phyloP scores from a whole-genome alignment of 2,797 vertebrate genomes.

The Pseudocheirus occidentalis region DNA sequence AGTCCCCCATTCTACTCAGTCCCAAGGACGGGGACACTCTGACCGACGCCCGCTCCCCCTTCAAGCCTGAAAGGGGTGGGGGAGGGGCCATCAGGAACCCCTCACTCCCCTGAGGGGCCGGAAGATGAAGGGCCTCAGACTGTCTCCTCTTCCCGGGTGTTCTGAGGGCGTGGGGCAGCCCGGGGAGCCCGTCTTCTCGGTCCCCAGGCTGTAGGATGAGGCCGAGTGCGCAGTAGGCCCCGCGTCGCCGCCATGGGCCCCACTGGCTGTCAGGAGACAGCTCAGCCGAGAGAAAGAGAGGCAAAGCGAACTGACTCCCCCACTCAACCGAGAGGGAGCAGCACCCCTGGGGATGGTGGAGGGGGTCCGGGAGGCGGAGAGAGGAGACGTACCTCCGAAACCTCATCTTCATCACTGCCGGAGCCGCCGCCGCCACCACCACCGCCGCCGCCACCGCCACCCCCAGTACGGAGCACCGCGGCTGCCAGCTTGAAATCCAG shows the following conservation, averaged over 20 bases:
- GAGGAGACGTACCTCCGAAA: constrained; percentile 93
- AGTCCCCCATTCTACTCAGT: constrained; percentile 67
- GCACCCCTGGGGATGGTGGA: constrained; percentile 35
- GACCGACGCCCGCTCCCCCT: constrained; percentile 53
- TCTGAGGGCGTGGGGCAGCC: constrained; percentile 47
- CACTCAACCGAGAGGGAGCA: constrained; percentile 10
- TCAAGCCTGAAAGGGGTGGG: constrained; percentile 69
- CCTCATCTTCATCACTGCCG: constrained; percentile 98
- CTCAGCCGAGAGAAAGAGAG: constrained; percentile 28
- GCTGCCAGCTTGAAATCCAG: constrained; percentile 95
- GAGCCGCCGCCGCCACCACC: constrained; percentile 88
- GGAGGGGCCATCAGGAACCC: constrained; percentile 69
- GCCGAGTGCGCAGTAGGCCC: constrained; percentile 59
- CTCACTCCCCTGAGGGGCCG: constrained; percentile 77
- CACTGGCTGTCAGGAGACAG: constrained; percentile 64
- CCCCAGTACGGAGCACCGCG: constrained; percentile 90
- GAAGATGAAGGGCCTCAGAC: constrained; percentile 41
- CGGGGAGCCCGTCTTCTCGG: constrained; percentile 56
- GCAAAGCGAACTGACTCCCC: neutral
- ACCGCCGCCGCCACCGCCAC: constrained; percentile 60
- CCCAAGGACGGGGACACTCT: constrained; percentile 81
- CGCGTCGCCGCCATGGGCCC: constrained; percentile 54
- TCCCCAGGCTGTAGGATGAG: constrained; percentile 20
- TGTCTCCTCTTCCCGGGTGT: constrained; percentile 71
- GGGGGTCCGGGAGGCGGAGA: constrained; percentile 38